Conservation (phyloP, 2,797 vertebrate species). For the Poliocrania exsul region DNA sequence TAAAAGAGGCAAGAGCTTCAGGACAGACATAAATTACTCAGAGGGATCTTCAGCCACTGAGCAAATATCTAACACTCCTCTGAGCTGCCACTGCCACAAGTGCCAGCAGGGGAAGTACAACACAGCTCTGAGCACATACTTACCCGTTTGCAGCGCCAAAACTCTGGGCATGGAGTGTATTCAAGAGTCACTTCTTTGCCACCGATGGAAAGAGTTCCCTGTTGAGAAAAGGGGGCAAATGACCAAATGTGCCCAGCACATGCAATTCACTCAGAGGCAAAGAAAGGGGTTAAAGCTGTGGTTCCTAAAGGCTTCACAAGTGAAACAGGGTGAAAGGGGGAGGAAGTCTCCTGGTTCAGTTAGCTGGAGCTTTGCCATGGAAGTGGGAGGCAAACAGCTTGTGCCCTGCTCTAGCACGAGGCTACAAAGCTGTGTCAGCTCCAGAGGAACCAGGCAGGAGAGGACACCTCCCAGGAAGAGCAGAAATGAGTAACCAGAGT, state of each 20-base stretch:
- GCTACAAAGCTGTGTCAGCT: slow-evolving; percentile 10
- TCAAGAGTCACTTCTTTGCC: slow-evolving; percentile 81
- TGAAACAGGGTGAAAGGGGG: slow-evolving; percentile 1
- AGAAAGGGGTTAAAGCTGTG: slow-evolving; percentile 52
- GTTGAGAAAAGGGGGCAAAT: slow-evolving; percentile 68
- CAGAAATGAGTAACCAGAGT: not conserved
- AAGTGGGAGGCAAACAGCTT: slow-evolving; percentile 30
- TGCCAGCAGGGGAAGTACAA: slow-evolving; percentile 28
- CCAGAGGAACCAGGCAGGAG: slow-evolving; percentile 25
- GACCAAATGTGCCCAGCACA: slow-evolving; percentile 48
- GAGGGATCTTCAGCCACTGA: not conserved
- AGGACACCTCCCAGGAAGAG: not conserved
- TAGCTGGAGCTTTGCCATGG: slow-evolving; percentile 7
- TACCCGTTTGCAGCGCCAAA: slow-evolving; percentile 82
- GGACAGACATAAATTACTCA: not conserved
- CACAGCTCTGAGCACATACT: slow-evolving; percentile 47
- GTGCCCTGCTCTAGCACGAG: slow-evolving; percentile 2
- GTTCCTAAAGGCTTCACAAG: slow-evolving; percentile 48
- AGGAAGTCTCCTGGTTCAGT: not conserved
- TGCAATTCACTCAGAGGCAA: not conserved
- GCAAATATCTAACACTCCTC: not conserved
- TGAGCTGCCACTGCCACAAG: not conserved
- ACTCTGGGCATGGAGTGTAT: slow-evolving; percentile 79
- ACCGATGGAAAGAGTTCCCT: slow-evolving; percentile 79
- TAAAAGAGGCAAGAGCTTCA: not conserved